Percentiles rank a stretch among this genome's conserved stretches.
Evolutionary conservation across 2,888 invertebrate species (phyloP).

Genomic region (Encarsia formosa): DNA sequence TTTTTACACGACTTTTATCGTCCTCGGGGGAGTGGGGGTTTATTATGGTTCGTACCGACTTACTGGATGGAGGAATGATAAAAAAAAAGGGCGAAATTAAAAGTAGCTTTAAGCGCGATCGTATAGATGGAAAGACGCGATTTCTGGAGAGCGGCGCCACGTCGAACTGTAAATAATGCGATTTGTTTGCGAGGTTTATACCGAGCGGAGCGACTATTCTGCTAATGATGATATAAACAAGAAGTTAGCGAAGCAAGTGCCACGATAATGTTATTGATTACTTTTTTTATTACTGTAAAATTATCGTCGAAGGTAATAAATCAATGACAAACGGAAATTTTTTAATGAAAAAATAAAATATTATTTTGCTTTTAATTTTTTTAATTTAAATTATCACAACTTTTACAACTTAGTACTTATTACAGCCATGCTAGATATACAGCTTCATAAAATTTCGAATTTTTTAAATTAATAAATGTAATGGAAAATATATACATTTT

Average conservation of each 20-base stretch:
- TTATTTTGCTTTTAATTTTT: too few species aligned
- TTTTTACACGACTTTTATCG: conserved; percentile 19
- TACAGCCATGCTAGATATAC: too few species aligned
- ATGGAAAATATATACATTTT: too few species aligned
- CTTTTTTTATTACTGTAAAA: too few species aligned
- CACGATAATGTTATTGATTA: too few species aligned
- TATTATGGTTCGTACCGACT: conserved; percentile 19
- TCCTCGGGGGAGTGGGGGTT: conserved; percentile 12
- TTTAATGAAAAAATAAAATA: background rate
- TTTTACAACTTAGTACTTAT: too few species aligned
- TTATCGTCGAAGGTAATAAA: background rate
- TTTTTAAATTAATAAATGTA: too few species aligned
- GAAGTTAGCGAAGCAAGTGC: background rate
- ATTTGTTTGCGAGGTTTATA: conserved; percentile 17
- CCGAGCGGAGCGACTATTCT: background rate
- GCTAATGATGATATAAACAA: conserved; percentile 16
- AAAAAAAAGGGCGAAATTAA: conserved; percentile 8
- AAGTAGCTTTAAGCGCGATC: conserved; percentile 4
- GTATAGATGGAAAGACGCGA: background rate
- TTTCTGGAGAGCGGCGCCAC: background rate
- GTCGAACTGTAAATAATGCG: conserved; percentile 9
- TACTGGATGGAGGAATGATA: background rate
- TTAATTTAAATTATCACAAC: too few species aligned
- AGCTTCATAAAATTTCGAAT: too few species aligned
- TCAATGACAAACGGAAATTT: conserved; percentile 1